Evolutionary conservation across 1,140 invertebrate species (phyloP).

Genomic region (Telenomus remus): DNA sequence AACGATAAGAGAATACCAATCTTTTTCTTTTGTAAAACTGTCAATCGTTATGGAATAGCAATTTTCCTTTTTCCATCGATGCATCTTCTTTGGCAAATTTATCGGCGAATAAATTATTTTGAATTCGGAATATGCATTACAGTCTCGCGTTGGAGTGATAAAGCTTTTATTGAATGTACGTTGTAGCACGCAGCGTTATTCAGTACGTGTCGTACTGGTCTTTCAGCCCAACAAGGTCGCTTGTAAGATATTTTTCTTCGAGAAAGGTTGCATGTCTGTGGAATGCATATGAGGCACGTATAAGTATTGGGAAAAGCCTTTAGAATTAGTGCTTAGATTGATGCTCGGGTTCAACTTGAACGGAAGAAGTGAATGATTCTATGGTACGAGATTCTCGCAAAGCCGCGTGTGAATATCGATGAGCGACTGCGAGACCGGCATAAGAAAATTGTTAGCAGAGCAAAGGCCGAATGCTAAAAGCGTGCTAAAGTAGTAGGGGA

Average conservation of each 20-base stretch:
- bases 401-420: constrained; percentile 38
- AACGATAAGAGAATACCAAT: no score
- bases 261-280: constrained; percentile 37
- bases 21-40: no score
- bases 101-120: constrained; percentile 1
- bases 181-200: constrained; percentile 18
- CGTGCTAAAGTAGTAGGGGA: no score
- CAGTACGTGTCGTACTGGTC: constrained; percentile 29
- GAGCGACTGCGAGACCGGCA: constrained; percentile 27
- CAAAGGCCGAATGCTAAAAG: constrained; percentile 2
- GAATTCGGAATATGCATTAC: constrained; percentile 6
- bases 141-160: neutral
- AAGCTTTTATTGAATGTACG: constrained; percentile 27
- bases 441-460: constrained; percentile 46
- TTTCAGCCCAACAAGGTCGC: constrained; percentile 20
- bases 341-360: constrained; percentile 46
- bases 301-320: constrained; percentile 44
- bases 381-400: constrained; percentile 19
- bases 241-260: constrained; percentile 45
- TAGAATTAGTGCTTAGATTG: constrained; percentile 42
- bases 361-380: constrained; percentile 35
- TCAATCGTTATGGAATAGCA: no score
- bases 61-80: neutral
- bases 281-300: constrained; percentile 41
- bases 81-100: neutral